A percentile compares a stretch with the other conserved stretches of the same genome.
Conservation (phyloP, 2,113 vertebrate genomes). For the Carollia perspicillata region DNA sequence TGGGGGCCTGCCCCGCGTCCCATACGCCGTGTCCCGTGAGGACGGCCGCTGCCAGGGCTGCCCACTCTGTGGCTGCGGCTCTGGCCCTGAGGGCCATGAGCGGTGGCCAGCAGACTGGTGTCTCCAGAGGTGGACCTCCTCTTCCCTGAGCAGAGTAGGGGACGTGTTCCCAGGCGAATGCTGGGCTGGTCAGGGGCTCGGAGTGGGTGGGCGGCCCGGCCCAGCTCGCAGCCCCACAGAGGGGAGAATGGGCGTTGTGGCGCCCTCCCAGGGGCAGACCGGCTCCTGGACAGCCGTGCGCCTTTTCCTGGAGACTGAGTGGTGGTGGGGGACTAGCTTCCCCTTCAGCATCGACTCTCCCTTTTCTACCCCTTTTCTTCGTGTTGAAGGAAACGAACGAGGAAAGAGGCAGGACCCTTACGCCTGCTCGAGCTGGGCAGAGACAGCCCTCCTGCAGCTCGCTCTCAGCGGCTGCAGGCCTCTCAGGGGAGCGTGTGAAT, state of each 20-base stretch:
- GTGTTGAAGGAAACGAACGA: not conserved
- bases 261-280: rapidly evolving
- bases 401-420: no score
- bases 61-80: rapidly evolving
- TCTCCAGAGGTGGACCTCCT: not conserved
- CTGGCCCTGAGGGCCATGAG: not conserved
- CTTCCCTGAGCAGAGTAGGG: not conserved
- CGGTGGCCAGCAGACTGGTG: not conserved
- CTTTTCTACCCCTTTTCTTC: not conserved
- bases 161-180: rapidly evolving
- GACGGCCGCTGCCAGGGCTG: no score
- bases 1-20: rapidly evolving
- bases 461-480: not conserved
- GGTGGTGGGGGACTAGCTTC: rapidly evolving
- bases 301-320: not conserved
- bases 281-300: rapidly evolving
- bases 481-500: not conserved
- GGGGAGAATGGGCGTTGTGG: not conserved
- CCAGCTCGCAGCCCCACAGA: not conserved
- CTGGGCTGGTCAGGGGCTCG: no score
- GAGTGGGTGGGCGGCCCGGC: not conserved
- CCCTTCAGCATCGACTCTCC: not conserved
- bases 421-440: rapidly evolving
- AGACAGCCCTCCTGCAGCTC: not conserved
- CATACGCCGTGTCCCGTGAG: no score